A percentile compares a stretch with the other conserved stretches of the same genome.
Evolutionary conservation across 1,140 invertebrate genomes (phyloP).

Genomic region (Copidosoma floridanum): DNA sequence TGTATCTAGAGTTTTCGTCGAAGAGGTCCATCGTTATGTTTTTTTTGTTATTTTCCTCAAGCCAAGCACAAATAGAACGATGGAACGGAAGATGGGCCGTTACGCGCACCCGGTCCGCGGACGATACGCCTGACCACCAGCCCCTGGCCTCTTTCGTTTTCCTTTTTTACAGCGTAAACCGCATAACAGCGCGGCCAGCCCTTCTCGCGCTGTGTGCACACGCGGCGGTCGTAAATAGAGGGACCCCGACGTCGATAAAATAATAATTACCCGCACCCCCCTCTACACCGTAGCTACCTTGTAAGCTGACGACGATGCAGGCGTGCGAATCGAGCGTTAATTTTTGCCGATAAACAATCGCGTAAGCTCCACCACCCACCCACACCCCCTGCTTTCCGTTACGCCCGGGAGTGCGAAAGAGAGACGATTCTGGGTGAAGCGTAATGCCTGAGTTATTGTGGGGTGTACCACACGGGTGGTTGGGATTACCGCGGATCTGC

Average conservation of each 20-base stretch:
- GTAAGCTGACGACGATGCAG: conserved; percentile 39
- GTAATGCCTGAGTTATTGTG: no score
- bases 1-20: no score
- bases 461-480: no score
- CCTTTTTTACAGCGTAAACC: conserved; percentile 24
- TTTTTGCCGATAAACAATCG: conserved; percentile 55
- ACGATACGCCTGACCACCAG: not conserved
- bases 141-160: not conserved
- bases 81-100: conserved; percentile 23
- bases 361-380: conserved; percentile 18
- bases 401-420: not conserved
- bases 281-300: not conserved
- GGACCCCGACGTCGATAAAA: conserved; percentile 43
- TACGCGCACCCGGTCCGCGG: conserved; percentile 8
- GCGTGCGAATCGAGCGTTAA: conserved; percentile 49
- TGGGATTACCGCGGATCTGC: no score
- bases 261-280: conserved; percentile 46
- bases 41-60: no score
- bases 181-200: conserved; percentile 7
- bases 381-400: no score
- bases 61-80: conserved; percentile 4
- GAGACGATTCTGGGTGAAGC: no score
- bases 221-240: conserved; percentile 19
- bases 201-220: not conserved
- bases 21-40: no score